Conservation (phyloP, 2,888 invertebrate genomes). For the Harpalus rubripes region DNA sequence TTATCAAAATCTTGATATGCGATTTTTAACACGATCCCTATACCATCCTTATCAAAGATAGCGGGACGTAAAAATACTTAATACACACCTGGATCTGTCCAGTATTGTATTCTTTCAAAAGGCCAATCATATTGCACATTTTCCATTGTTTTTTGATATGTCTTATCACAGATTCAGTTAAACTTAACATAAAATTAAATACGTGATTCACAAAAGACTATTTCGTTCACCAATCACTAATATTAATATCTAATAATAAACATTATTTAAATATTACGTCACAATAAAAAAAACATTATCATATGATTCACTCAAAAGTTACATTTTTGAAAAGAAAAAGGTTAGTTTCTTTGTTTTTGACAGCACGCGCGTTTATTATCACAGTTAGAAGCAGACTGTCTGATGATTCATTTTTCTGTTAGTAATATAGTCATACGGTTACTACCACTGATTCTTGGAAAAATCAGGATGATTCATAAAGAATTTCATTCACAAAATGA, state of each 20-base stretch:
- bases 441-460: no score
- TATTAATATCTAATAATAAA: conserved; percentile 69
- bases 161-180: background rate
- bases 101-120: conserved; percentile 75
- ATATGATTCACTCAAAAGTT: conserved; percentile 68
- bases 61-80: no score
- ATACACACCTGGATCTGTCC: conserved; percentile 75
- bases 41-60: no score
- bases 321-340: conserved; percentile 15
- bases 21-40: no score
- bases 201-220: background rate
- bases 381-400: conserved; percentile 70
- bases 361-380: conserved; percentile 49
- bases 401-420: conserved; percentile 65
- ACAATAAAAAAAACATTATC: conserved; percentile 46
- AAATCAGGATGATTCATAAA: no score
- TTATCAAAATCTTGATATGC: no score
- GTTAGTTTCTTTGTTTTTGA: background rate
- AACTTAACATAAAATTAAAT: no score
- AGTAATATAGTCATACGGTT: no score
- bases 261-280: conserved; percentile 68
- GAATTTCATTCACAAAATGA: no score
- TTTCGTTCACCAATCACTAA: background rate
- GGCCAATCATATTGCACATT: conserved; percentile 72
- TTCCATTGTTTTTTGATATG: conserved; percentile 59